Evolutionary conservation across 2,113 vertebrate genomes (phyloP), one percentile per base, ranked within the genome.

Genomic region (Nannobrachium achirus): DNA sequence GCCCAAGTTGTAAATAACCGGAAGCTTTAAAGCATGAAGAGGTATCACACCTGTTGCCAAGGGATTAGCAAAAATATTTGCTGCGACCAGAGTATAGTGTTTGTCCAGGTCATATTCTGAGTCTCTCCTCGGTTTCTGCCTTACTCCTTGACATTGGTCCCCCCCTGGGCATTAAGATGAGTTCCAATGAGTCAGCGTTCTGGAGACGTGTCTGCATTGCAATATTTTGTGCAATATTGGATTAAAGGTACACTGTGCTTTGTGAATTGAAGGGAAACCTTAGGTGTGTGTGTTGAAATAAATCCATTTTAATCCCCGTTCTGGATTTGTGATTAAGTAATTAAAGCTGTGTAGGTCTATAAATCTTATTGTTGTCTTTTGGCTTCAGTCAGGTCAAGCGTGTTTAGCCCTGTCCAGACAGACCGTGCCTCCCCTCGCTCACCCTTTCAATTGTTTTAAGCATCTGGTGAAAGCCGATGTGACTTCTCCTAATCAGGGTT

Each of bases 401-500:
- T 38, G 48, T 81, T 33, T 72, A 41, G 6, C 67, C 75, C 76
- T 74, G 75, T 20, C 14, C 76, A 82, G 82, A 82, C 81, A 50
- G 86, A 83, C 83, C 76, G 83, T 66, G 15, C 87, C 86, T 88
- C 80, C 80, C 72, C 61, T 46, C 75, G 74, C 80, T 85, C 85
- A 75, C 83, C 89, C 86, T 85, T 86, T 87, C 82, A 74, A 83
- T 91, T 89, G 87, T 89, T 92, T 91, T 85, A 89, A 88, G 86
- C 87, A 88, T 87, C 67, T 86, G 89, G 88, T 85, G 64, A 80
- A 77, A 85, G 70, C 78, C 86, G 56, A 66, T 89, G 82, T 84
- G 87, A 91, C 89, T 90, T 79, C 87, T 91, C 89, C 87, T 83
- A 82, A 85, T 93, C 90, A 93, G 90, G 91, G 87, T 91, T 88